A percentile compares a stretch with the other conserved stretches of the same genome.
Evolutionary conservation across 1,140 invertebrate genomes (phyloP).

Genomic region (Trichoplusia ni): DNA sequence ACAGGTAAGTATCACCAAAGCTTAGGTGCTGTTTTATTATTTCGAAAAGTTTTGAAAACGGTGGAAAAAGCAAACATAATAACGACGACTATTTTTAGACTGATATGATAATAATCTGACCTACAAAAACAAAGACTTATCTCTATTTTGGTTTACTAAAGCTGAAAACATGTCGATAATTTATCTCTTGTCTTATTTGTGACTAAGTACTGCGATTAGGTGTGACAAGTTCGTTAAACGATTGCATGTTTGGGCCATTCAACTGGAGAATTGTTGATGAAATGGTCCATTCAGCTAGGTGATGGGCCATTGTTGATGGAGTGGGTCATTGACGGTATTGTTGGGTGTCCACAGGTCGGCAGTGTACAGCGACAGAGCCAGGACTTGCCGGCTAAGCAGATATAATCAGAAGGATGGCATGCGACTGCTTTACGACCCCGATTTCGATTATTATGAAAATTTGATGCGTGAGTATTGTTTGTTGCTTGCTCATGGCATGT

Average conservation of each 20-base stretch:
- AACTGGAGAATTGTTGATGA: no score
- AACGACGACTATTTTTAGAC: no score
- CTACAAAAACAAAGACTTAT: constrained; percentile 23
- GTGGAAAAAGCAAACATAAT: neutral
- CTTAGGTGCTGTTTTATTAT: no score
- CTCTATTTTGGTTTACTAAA: neutral
- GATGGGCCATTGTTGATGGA: no score
- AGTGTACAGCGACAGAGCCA: constrained; percentile 92
- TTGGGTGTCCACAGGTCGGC: constrained; percentile 83
- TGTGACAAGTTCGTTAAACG: constrained; percentile 16
- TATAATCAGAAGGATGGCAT: constrained; percentile 94
- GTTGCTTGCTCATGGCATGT: neutral
- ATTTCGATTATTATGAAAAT: constrained; percentile 96
- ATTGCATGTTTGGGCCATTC: constrained; percentile 16
- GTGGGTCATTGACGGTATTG: neutral
- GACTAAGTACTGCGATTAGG: constrained; percentile 8
- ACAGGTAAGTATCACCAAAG: no score
- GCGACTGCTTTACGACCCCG: constrained; percentile 93
- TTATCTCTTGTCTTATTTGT: constrained; percentile 8
- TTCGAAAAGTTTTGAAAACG: neutral
- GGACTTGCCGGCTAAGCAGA: constrained; percentile 91
- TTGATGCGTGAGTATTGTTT: constrained; percentile 89
- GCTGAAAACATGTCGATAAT: neutral
- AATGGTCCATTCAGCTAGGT: neutral
- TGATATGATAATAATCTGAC: no score